phyloP scores from a whole-genome alignment of 2,113 vertebrate genomes.

The Centropus unirufus region DNA sequence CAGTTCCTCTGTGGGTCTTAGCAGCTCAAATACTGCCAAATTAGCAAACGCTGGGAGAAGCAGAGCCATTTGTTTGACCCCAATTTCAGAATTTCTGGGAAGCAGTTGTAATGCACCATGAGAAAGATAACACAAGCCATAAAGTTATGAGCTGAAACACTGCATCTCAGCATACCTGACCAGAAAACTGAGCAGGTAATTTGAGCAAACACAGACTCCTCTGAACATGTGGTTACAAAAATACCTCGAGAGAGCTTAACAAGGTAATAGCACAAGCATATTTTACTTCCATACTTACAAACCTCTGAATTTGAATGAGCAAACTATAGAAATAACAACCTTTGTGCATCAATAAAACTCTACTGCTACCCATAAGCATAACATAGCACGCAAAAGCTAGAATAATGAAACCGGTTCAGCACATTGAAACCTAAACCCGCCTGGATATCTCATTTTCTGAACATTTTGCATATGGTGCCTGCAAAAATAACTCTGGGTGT shows the following conservation, averaged over 20 bases:
- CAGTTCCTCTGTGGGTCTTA: neutral
- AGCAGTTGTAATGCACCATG: neutral
- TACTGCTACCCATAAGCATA: neutral
- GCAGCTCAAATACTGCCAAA: neutral
- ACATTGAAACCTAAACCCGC: neutral
- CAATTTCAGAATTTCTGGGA: conserved; percentile 5
- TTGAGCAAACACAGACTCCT: neutral
- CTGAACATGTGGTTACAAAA: neutral
- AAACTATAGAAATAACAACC: neutral
- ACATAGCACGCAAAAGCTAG: neutral
- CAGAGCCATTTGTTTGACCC: neutral
- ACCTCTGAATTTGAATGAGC: neutral
- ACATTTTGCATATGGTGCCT: neutral
- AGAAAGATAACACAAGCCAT: neutral
- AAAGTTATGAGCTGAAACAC: neutral
- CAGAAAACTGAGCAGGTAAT: neutral
- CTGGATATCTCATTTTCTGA: neutral
- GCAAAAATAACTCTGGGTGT: neutral
- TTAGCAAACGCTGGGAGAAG: neutral
- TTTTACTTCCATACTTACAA: neutral
- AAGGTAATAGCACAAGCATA: neutral
- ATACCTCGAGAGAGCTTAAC: neutral
- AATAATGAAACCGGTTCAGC: neutral
- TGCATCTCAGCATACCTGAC: neutral
- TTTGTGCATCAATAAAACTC: neutral